Conservation (phyloP, 2,113 vertebrate species). For the Circaetus gallicus region DNA sequence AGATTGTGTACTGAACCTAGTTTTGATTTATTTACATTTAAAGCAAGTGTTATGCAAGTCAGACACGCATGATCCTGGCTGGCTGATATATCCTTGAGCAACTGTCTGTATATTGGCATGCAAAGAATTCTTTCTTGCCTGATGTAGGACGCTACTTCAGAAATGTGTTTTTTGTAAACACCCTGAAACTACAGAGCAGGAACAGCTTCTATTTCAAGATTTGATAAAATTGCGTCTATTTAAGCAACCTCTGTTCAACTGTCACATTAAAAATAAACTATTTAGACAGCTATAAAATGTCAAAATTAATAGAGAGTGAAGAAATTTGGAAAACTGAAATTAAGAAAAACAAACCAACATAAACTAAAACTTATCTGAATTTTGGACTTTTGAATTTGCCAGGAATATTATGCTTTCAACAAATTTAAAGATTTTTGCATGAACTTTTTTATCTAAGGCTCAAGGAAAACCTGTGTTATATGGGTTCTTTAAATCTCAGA, state of each 20-base stretch:
- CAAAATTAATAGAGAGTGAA: background rate
- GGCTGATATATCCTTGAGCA: slow-evolving; percentile 46
- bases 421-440: background rate
- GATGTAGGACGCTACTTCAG: background rate
- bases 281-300: background rate
- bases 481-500: background rate
- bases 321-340: background rate
- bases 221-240: background rate
- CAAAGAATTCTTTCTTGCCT: background rate
- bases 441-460: background rate
- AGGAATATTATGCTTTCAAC: background rate
- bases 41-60: slow-evolving; percentile 20
- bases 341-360: background rate
- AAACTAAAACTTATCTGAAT: background rate
- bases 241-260: background rate
- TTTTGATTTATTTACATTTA: slow-evolving; percentile 42
- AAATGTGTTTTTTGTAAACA: slow-evolving; percentile 17
- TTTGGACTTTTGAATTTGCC: background rate
- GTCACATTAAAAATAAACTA: background rate
- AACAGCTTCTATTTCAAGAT: background rate
- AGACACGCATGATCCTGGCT: background rate
- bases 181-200: background rate
- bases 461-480: background rate
- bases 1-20: background rate
- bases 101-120: slow-evolving; percentile 6